Conservation (phyloP, 2,797 vertebrate species). For the Eulemur albifrons region DNA sequence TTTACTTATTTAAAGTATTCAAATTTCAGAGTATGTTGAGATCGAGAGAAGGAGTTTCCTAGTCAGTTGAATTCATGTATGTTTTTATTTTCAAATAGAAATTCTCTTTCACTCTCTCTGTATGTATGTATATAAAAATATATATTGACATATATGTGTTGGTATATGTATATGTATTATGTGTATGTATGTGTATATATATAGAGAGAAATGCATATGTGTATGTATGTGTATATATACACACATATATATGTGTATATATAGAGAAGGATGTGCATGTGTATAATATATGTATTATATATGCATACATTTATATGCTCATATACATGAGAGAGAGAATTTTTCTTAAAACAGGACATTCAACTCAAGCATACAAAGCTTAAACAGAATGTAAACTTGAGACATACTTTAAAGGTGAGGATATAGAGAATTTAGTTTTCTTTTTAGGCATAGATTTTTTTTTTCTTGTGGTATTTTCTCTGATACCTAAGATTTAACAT, state of each 20-base stretch:
- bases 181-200: background rate
- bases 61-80: background rate
- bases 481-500: background rate
- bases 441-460: background rate
- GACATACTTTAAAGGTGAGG: background rate
- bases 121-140: background rate
- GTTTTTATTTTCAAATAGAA: background rate
- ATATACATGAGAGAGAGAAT: background rate
- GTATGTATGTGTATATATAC: background rate
- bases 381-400: background rate
- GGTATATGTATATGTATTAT: background rate
- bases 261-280: background rate
- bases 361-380: background rate
- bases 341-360: background rate
- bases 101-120: background rate
- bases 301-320: background rate
- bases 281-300: background rate
- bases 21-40: background rate
- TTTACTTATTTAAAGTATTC: background rate
- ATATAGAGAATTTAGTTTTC: background rate
- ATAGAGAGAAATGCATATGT: background rate
- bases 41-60: background rate
- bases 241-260: no score
- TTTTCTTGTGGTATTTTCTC: background rate
- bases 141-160: background rate